Conservation (phyloP, 2,113 vertebrate species). For the Sinocyclocheilus grahami region DNA sequence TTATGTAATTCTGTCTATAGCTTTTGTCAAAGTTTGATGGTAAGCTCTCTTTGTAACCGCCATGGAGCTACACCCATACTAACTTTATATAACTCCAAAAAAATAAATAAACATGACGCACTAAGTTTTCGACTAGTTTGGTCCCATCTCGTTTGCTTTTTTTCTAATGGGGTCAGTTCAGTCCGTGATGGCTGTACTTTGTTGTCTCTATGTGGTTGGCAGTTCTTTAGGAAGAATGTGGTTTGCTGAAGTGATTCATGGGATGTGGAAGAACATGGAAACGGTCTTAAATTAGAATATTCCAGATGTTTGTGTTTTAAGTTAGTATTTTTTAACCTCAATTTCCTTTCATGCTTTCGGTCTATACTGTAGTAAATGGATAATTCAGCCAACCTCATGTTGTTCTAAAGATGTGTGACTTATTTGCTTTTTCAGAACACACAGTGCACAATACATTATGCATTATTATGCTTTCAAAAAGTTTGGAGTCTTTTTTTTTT, state of each 20-base stretch:
- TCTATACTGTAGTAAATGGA: not conserved
- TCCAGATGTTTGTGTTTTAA: constrained; percentile 11
- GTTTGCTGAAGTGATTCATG: not conserved
- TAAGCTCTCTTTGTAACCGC: constrained; percentile 20
- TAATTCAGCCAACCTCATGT: not conserved
- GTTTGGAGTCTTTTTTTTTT: not conserved
- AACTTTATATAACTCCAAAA: constrained; percentile 23
- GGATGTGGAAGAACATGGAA: constrained; percentile 2
- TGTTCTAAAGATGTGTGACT: not conserved
- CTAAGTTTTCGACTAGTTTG: constrained; percentile 14
- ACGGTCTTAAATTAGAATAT: not conserved
- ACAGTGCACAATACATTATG: no score
- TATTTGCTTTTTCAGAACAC: not conserved
- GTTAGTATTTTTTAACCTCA: not conserved
- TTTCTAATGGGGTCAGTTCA: not conserved
- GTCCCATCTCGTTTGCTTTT: not conserved
- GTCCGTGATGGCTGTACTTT: not conserved
- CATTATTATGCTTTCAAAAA: not conserved
- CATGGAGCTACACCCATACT: constrained; percentile 34
- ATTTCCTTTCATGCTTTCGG: not conserved
- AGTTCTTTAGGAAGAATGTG: not conserved
- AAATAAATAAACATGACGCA: constrained; percentile 27
- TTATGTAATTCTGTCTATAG: constrained; percentile 55
- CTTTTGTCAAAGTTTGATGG: constrained; percentile 16
- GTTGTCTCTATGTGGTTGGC: constrained; percentile 6